Conservation (phyloP, 1,140 invertebrate species). For the Tetraneura akinire region DNA sequence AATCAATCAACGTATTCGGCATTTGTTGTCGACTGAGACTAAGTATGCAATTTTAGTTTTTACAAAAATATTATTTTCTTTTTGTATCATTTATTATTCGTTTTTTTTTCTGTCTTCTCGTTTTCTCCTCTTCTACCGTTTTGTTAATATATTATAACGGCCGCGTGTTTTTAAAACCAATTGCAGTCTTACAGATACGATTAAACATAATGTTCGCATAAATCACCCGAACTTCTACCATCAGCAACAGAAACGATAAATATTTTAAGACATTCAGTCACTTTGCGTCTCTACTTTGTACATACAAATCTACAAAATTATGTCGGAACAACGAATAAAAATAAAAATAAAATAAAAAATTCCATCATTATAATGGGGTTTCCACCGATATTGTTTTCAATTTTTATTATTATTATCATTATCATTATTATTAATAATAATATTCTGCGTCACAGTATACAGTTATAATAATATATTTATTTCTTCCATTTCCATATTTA, state of each 20-base stretch:
- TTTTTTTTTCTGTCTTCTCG: not conserved
- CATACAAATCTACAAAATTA: not conserved
- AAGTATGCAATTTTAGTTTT: not conserved
- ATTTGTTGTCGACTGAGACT: not conserved
- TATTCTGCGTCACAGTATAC: too few species aligned
- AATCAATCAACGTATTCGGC: not conserved
- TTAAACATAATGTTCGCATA: slow-evolving; percentile 19
- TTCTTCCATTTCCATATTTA: too few species aligned
- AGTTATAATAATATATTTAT: too few species aligned
- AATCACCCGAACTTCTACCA: slow-evolving; percentile 9
- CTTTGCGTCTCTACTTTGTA: not conserved
- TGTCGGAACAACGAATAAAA: not conserved
- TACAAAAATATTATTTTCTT: slow-evolving; percentile 1
- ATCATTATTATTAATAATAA: too few species aligned
- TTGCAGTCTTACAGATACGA: slow-evolving; percentile 2
- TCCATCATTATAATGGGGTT: not conserved
- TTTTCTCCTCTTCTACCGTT: not conserved
- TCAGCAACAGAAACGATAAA: slow-evolving; percentile 18
- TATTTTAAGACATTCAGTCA: slow-evolving; percentile 37
- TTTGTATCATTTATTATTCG: slow-evolving; percentile 17
- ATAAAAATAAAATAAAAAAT: not conserved
- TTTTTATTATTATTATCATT: too few species aligned
- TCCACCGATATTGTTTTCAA: not conserved
- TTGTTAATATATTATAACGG: not conserved
- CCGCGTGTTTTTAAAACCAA: slow-evolving; percentile 25